These are phyloP conservation scores for Heliconius hortense DNA, from an alignment of 2,888 invertebrate species.

Conservation along the genomic window DNA sequence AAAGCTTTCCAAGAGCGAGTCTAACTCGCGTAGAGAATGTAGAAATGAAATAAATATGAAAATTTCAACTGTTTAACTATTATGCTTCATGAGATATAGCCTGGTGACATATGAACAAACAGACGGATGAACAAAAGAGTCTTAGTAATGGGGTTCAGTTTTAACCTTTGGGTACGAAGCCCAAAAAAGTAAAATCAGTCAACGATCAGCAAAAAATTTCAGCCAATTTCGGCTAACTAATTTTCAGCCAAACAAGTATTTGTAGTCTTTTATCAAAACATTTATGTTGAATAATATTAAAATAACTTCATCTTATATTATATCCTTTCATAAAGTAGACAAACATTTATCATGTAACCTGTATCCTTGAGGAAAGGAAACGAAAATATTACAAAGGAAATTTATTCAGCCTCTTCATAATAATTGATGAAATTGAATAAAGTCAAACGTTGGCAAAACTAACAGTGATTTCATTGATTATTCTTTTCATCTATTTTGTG, in stretches of 20 bases:
- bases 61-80: too few species aligned
- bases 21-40: too few species aligned
- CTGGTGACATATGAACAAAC: too few species aligned
- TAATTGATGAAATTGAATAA: background rate
- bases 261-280: background rate
- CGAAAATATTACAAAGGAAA: background rate
- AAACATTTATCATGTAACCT: background rate
- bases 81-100: too few species aligned
- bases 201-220: too few species aligned
- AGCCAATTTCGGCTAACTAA: too few species aligned
- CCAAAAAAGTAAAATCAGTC: too few species aligned
- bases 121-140: too few species aligned
- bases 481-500: background rate
- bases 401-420: background rate
- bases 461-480: background rate
- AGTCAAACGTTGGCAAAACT: background rate
- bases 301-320: background rate
- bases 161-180: too few species aligned
- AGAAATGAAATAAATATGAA: too few species aligned
- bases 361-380: background rate
- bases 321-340: background rate
- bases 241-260: background rate
- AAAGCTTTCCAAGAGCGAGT: too few species aligned
- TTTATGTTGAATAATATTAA: background rate
- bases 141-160: too few species aligned